A percentile compares a stretch with the other conserved stretches of the same genome.
Conservation (phyloP, 2,888 invertebrate genomes). For the Eulithis testata region DNA sequence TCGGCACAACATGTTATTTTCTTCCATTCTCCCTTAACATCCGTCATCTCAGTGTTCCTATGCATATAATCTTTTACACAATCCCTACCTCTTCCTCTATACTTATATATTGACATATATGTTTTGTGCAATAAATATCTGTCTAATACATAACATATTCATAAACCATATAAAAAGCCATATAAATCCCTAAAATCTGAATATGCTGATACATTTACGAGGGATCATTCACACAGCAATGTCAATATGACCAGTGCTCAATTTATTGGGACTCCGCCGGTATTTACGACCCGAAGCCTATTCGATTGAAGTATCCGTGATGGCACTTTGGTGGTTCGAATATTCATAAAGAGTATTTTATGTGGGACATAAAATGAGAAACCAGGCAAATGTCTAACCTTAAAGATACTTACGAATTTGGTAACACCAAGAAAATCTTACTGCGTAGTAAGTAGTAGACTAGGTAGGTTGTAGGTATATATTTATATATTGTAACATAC, state of each 20-base stretch:
- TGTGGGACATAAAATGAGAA: constrained; percentile 29
- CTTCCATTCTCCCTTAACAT: too few relatives aligned
- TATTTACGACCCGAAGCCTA: constrained; percentile 52
- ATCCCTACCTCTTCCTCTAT: too few relatives aligned
- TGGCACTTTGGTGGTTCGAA: constrained; percentile 48
- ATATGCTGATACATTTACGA: constrained; percentile 40
- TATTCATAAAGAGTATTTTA: constrained; percentile 33
- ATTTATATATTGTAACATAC: too few relatives aligned
- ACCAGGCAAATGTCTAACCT: constrained; percentile 13
- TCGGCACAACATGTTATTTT: too few relatives aligned
- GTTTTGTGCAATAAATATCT: too few relatives aligned
- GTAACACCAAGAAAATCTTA: not conserved
- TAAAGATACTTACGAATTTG: not conserved
- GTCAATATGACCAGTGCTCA: constrained; percentile 52
- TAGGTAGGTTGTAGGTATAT: too few relatives aligned
- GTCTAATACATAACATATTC: constrained; percentile 22
- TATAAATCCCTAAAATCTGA: constrained; percentile 41
- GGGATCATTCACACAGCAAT: constrained; percentile 46
- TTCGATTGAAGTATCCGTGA: constrained; percentile 45
- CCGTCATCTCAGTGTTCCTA: too few relatives aligned
- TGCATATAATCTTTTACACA: too few relatives aligned
- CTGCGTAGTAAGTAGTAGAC: not conserved
- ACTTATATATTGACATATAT: not conserved
- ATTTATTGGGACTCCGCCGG: constrained; percentile 54
- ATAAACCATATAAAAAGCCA: constrained; percentile 20